Percentiles rank a stretch among this genome's conserved stretches.
These are phyloP conservation scores for Cepphus grylle DNA, from an alignment of 2,113 vertebrate species.

Conservation along the genomic window DNA sequence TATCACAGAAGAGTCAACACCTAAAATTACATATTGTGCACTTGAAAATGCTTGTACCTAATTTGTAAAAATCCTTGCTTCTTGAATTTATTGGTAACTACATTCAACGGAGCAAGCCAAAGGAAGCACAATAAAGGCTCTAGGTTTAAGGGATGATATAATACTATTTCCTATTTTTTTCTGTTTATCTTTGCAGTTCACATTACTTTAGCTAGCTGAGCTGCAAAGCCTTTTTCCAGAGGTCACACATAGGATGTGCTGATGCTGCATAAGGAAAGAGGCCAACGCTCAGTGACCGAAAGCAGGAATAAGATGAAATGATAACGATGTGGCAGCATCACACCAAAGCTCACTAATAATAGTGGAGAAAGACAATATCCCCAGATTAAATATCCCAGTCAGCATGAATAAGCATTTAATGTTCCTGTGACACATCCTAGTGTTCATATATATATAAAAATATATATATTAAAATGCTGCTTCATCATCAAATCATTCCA, in stretches of 20 bases:
- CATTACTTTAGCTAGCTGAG: neutral
- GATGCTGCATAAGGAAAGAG: slow-evolving; percentile 2
- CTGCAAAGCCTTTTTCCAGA: neutral
- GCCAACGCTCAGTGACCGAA: neutral
- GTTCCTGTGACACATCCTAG: neutral
- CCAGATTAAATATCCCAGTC: neutral
- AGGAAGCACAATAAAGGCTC: neutral
- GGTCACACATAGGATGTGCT: slow-evolving; percentile 26
- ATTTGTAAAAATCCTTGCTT: neutral
- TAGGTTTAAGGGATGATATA: neutral
- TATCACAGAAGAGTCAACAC: neutral
- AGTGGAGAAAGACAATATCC: slow-evolving; percentile 23
- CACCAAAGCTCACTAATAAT: slow-evolving; percentile 8
- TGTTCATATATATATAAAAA: neutral
- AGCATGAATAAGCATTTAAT: slow-evolving; percentile 44
- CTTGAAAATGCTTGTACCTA: neutral
- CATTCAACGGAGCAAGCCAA: neutral
- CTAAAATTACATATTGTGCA: neutral
- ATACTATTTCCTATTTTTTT: neutral
- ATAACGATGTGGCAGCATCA: slow-evolving; percentile 8
- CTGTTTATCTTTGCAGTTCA: neutral
- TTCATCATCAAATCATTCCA: neutral
- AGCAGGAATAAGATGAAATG: slow-evolving; percentile 28
- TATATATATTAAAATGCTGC: neutral
- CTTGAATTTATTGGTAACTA: neutral